These are phyloP conservation scores for Endotricha flammealis DNA, from an alignment of 2,888 invertebrate species.

Conservation along the genomic window DNA sequence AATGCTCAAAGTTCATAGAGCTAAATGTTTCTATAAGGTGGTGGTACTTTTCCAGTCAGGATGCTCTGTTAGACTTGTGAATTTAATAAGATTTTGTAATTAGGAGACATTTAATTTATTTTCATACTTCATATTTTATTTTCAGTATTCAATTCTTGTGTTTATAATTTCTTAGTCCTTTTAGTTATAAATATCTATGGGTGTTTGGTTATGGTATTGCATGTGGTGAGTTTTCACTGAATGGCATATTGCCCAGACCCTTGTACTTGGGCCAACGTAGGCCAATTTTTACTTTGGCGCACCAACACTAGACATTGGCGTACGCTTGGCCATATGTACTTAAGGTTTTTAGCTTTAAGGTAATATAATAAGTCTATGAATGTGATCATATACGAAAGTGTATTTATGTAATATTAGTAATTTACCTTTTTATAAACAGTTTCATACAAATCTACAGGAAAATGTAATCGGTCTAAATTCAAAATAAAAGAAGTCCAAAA, in stretches of 20 bases:
- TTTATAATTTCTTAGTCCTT: slow-evolving; percentile 9
- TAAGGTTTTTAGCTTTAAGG: too few species aligned
- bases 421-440: slow-evolving; percentile 58
- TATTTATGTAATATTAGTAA: slow-evolving; percentile 60
- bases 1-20: too few species aligned
- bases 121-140: slow-evolving; percentile 13
- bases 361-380: slow-evolving; percentile 51
- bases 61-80: too few species aligned
- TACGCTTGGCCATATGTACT: too few species aligned
- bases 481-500: slow-evolving; percentile 35
- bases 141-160: slow-evolving; percentile 11
- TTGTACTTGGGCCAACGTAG: too few species aligned
- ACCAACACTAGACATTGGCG: too few species aligned
- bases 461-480: slow-evolving; percentile 55
- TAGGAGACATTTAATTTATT: not conserved
- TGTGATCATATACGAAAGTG: slow-evolving; percentile 69
- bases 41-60: too few species aligned
- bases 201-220: slow-evolving; percentile 63
- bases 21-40: too few species aligned
- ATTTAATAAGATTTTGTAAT: not conserved
- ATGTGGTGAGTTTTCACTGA: slow-evolving; percentile 74
- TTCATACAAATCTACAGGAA: slow-evolving; percentile 55
- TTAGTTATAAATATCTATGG: slow-evolving; percentile 19
- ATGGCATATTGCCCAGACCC: too few species aligned
- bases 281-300: too few species aligned